These are phyloP conservation scores for Kryptolebias ocellatus DNA, from an alignment of 2,797 vertebrate genomes.

Conservation along the genomic window DNA sequence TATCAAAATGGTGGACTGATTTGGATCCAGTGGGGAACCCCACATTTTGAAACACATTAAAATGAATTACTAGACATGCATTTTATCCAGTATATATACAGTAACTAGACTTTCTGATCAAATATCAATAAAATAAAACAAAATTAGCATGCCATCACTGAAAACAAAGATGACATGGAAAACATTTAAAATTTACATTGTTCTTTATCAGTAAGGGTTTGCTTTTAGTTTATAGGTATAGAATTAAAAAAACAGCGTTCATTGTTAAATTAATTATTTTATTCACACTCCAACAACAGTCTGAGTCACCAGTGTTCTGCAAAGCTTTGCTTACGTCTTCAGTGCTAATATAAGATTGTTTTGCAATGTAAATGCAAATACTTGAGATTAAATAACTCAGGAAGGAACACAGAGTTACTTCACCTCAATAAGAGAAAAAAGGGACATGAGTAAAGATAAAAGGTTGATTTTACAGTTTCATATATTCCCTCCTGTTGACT, in stretches of 20 bases:
- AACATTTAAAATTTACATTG: not conserved
- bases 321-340: conserved; percentile 49
- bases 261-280: conserved; percentile 35
- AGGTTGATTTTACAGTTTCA: conserved; percentile 22
- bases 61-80: not conserved
- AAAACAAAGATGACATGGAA: not conserved
- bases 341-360: conserved; percentile 58
- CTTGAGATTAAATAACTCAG: conserved; percentile 73
- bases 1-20: not conserved
- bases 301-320: conserved; percentile 40
- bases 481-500: conserved; percentile 4
- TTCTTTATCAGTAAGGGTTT: not conserved
- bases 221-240: conserved; percentile 1
- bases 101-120: not conserved
- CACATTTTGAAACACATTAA: too few species aligned
- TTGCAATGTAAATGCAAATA: conserved; percentile 76
- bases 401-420: conserved; percentile 40
- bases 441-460: conserved; percentile 38
- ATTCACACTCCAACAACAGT: conserved; percentile 27
- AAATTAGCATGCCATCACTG: not conserved
- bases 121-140: not conserved
- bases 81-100: not conserved
- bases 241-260: conserved; percentile 11
- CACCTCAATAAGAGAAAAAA: conserved; percentile 47
- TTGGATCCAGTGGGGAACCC: too few species aligned